phyloP scores from a whole-genome alignment of 2,113 vertebrate species.

The Dromaius novaehollandiae region DNA sequence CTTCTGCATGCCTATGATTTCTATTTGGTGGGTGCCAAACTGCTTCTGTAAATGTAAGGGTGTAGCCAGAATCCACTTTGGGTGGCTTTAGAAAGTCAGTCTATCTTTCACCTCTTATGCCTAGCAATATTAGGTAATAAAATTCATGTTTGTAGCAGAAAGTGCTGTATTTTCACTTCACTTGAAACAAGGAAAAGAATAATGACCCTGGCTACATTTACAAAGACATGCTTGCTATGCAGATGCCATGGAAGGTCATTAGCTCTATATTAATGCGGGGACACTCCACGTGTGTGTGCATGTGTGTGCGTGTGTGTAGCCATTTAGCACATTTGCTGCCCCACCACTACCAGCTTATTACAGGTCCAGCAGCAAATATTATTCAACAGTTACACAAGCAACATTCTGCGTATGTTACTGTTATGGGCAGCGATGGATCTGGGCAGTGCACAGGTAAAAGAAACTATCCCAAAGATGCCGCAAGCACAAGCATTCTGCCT shows the following conservation, averaged over 20 bases:
- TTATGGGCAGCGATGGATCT: neutral
- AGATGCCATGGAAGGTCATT: neutral
- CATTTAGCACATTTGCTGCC: neutral
- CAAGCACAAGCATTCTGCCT: neutral
- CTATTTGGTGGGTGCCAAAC: conserved; percentile 52
- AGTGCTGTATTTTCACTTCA: neutral
- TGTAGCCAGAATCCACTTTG: conserved; percentile 51
- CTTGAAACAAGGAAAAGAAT: neutral
- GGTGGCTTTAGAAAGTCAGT: conserved; percentile 14
- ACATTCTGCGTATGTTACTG: neutral
- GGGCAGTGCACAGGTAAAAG: neutral
- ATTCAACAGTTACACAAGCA: neutral
- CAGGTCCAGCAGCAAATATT: neutral
- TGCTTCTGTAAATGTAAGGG: conserved; percentile 64
- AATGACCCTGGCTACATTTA: neutral
- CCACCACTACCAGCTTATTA: neutral
- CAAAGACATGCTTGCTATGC: neutral
- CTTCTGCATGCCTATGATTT: conserved; percentile 55
- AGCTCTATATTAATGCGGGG: neutral
- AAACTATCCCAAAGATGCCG: neutral
- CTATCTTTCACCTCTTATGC: conserved; percentile 1
- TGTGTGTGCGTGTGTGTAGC: neutral
- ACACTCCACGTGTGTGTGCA: neutral
- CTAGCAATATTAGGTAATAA: neutral
- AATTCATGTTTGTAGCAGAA: neutral